These are phyloP conservation scores for Podocnemis expansa DNA, from an alignment of 2,113 vertebrate species.

Conservation along the genomic window DNA sequence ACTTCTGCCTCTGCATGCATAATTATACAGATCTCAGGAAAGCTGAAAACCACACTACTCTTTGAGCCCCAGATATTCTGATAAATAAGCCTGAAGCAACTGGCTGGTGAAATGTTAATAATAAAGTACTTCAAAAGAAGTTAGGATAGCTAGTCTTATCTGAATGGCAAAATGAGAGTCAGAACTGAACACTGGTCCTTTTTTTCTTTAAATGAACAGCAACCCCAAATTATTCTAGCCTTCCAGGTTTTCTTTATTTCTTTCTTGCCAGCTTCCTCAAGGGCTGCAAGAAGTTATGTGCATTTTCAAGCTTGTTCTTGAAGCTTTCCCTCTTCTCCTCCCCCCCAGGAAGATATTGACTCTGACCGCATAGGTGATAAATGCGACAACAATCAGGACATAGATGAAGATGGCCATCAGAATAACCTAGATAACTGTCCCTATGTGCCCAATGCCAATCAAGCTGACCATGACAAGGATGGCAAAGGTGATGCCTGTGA, in stretches of 20 bases:
- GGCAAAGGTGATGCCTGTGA: conserved; percentile 98
- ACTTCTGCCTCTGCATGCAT: neutral
- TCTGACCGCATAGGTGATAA: conserved; percentile 95
- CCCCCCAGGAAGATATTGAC: conserved; percentile 89
- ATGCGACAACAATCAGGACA: conserved; percentile 98
- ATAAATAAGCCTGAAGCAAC: neutral
- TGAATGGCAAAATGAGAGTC: neutral
- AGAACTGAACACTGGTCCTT: neutral
- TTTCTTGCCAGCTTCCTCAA: neutral
- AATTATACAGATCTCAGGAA: neutral
- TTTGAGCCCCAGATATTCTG: neutral
- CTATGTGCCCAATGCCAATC: conserved; percentile 97
- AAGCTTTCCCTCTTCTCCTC: neutral
- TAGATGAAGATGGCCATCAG: conserved; percentile 98
- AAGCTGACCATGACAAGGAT: conserved; percentile 97
- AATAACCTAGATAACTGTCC: conserved; percentile 99
- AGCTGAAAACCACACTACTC: neutral
- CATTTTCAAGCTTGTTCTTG: neutral
- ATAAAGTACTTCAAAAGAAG: neutral
- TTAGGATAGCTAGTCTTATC: neutral
- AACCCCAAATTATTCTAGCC: neutral
- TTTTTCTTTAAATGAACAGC: neutral
- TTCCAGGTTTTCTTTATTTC: neutral
- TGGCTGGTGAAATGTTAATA: neutral
- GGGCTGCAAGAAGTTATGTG: neutral